Evolutionary conservation across 2,888 invertebrate species (phyloP).

Genomic region (Rhopalosiphum nymphaeae): DNA sequence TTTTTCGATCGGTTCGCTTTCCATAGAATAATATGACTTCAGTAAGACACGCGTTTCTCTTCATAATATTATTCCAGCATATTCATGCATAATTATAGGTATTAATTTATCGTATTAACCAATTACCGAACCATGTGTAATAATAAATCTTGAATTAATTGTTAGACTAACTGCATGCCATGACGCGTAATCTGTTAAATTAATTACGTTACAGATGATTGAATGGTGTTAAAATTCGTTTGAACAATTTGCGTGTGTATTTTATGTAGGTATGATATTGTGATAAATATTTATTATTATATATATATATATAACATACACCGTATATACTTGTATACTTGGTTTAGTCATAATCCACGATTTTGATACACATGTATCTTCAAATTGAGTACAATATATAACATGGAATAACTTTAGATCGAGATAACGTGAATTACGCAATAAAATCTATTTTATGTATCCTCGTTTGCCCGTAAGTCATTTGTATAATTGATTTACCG

Average conservation of each 20-base stretch:
- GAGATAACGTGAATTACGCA: neutral
- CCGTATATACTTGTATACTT: neutral
- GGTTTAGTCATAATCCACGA: neutral
- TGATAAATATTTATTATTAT: neutral
- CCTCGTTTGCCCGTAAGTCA: neutral
- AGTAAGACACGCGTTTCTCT: neutral
- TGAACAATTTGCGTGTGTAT: neutral
- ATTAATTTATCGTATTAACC: neutral
- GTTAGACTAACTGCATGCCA: neutral
- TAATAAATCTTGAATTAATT: neutral
- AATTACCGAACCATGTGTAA: neutral
- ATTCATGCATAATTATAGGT: neutral
- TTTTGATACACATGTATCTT: neutral
- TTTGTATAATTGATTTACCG: conserved; percentile 7
- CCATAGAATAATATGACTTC: neutral
- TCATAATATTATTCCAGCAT: neutral
- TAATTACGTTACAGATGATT: neutral
- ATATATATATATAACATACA: neutral
- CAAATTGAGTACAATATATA: neutral
- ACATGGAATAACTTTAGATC: neutral
- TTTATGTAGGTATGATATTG: neutral
- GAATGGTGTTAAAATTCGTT: neutral
- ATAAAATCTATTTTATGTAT: conserved; percentile 2
- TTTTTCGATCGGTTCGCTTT: neutral
- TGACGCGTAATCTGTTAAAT: neutral